A percentile compares a stretch with the other conserved stretches of the same genome.
Evolutionary conservation across 35 echinoderm and acorn worm species (phyloP).

Genomic region (Diadema setosum): DNA sequence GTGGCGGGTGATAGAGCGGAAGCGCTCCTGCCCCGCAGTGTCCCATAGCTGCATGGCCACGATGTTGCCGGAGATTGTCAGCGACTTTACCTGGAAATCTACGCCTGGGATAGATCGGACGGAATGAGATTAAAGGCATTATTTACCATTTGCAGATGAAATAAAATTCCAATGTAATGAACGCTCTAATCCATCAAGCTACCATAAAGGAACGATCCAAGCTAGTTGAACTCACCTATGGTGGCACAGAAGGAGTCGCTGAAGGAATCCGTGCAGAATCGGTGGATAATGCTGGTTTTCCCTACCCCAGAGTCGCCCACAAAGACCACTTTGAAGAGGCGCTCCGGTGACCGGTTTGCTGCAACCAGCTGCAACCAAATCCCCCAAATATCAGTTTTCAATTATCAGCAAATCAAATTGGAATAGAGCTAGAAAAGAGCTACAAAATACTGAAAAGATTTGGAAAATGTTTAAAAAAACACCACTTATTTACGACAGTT

Average conservation of each 20-base stretch:
- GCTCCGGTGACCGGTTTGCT: slow-evolving; percentile 56
- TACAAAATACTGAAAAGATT: too few relatives aligned
- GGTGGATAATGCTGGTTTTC: slow-evolving; percentile 89
- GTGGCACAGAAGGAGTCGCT: slow-evolving; percentile 76
- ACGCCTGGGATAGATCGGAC: slow-evolving; percentile 47
- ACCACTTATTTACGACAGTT: too few relatives aligned
- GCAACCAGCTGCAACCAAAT: slow-evolving; percentile 21
- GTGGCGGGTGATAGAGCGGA: slow-evolving; percentile 91
- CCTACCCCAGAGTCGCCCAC: slow-evolving; percentile 95
- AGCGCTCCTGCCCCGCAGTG: slow-evolving; percentile 90
- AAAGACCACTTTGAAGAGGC: slow-evolving; percentile 95
- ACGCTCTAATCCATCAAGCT: too few relatives aligned
- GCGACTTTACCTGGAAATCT: slow-evolving; percentile 89
- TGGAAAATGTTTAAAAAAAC: too few relatives aligned
- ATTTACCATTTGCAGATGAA: too few relatives aligned
- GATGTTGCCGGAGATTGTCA: slow-evolving; percentile 57
- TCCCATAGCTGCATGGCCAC: slow-evolving; percentile 96
- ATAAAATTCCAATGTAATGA: not conserved
- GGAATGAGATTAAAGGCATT: not conserved
- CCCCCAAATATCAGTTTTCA: too few relatives aligned
- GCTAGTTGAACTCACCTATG: slow-evolving; percentile 67
- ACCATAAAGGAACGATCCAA: too few relatives aligned
- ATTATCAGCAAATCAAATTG: too few relatives aligned
- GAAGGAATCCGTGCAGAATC: slow-evolving; percentile 78
- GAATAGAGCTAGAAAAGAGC: too few relatives aligned